A percentile compares a stretch with the other conserved stretches of the same genome.
These are phyloP conservation scores for Thumatha senex DNA, from an alignment of 2,888 invertebrate species.

Conservation along the genomic window DNA sequence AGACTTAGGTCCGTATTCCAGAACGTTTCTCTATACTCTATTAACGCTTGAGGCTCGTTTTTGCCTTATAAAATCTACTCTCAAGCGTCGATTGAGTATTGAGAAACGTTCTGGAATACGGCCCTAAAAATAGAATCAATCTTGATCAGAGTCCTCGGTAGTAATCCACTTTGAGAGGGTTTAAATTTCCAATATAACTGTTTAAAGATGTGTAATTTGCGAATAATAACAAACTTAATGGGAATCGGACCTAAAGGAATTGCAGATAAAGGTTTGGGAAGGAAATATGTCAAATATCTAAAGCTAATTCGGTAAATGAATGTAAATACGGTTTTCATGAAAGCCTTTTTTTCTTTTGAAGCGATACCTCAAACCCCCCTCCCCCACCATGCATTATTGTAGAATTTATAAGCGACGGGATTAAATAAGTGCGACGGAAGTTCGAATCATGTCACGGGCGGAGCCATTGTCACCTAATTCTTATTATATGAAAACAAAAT, in stretches of 20 bases:
- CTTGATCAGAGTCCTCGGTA: neutral
- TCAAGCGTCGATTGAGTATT: too few species aligned
- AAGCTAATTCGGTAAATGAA: conserved; percentile 15
- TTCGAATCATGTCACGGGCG: too few species aligned
- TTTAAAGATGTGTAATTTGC: conserved; percentile 7
- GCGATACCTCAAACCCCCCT: too few species aligned
- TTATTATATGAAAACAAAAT: neutral
- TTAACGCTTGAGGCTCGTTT: too few species aligned
- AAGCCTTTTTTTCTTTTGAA: neutral
- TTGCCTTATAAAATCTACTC: too few species aligned
- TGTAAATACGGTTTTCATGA: neutral
- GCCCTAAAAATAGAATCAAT: neutral
- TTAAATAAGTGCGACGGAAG: too few species aligned
- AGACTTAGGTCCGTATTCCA: too few species aligned
- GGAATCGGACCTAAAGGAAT: neutral
- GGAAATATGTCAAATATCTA: conserved; percentile 14
- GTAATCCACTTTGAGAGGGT: neutral
- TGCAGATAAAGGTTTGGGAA: neutral
- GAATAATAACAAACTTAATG: conserved; percentile 1
- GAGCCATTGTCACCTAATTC: too few species aligned
- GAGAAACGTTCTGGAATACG: too few species aligned
- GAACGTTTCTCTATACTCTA: too few species aligned
- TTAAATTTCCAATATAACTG: neutral
- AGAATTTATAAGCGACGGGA: too few species aligned
- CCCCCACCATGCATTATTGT: too few species aligned